Base-by-base conservation (phyloP, 2,888 invertebrate genomes). In the Drosophila niveifrons region DNA sequence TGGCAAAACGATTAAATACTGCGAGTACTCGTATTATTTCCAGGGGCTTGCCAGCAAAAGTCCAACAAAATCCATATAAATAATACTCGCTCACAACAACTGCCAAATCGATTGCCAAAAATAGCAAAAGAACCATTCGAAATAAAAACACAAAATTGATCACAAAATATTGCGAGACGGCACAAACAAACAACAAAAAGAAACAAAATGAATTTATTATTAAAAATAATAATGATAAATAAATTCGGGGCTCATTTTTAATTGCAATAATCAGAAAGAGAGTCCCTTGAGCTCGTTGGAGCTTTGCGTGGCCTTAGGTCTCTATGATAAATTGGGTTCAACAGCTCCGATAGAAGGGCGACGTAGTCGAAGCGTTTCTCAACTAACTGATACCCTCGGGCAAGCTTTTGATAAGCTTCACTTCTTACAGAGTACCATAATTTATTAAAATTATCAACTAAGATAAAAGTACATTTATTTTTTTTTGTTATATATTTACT, bases 261-360 rank as follows among this genome's bases (percentile, higher is more conserved):
- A 88, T 85, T 86, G 89, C 78, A 83, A 78, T 78, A 78, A 81
- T 86, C 83, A 88, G 67, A 68, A 80, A 80, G 39, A 63, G 67
- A 85, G 72, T 79, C 75, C 69, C 72, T 75, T 57, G 71, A 72
- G 79, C 82, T 70, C 68, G 59, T 18, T 52, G 63, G 68, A 66
- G 69, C 57, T 66, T 74, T 63, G 55, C 64, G 58, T 17, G 75
- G 85, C 66, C 53, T 80, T 78, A 69, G 46, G 15, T 48, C 64
- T 48, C 64, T 62, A 68, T 77, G 86, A 83, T 85, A 85, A 83
- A 82, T 85, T 73, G 70, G 69, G 55, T 67, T 74, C 51, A 36
- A 64, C 44, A 55, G 53, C 57, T 61, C 58, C 39, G n/a, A 41
- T 41, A 52, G 28, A 43, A 31, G 34, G 39, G 57, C 11, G 17